Conservation (phyloP, 2,113 vertebrate genomes). For the Sinosuthora webbiana region DNA sequence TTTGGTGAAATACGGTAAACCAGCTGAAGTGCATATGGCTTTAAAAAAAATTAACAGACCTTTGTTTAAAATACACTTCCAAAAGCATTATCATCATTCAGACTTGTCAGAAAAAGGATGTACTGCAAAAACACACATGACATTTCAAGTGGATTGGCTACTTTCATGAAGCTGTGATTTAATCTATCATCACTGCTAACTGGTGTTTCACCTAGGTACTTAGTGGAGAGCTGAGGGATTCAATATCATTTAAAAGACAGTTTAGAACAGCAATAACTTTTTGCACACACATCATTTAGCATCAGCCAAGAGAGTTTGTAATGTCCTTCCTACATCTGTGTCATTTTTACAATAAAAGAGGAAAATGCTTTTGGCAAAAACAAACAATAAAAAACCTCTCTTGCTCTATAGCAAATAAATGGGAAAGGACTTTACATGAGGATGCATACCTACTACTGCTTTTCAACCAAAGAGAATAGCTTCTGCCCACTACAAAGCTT, state of each 20-base stretch:
- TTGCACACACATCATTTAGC: neutral
- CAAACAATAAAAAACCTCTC: neutral
- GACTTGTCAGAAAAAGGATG: neutral
- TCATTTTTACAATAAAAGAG: neutral
- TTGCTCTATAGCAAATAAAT: neutral
- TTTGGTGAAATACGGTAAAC: neutral
- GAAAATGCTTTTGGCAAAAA: constrained; percentile 8
- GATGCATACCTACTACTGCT: neutral
- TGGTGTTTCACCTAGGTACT: neutral
- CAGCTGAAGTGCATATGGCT: neutral
- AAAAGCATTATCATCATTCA: neutral
- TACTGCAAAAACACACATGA: neutral
- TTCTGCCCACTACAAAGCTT: neutral
- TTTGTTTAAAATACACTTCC: neutral
- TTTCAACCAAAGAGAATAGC: neutral
- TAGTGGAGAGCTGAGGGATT: neutral
- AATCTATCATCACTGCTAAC: neutral
- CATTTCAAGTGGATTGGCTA: neutral
- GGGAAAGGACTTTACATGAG: neutral
- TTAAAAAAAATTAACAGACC: neutral
- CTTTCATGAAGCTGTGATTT: neutral
- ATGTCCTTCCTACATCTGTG: neutral
- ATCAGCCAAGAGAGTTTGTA: neutral
- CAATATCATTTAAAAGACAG: neutral
- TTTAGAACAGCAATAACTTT: constrained; percentile 14